phyloP scores from a whole-genome alignment of 2,113 vertebrate species.

The Ifrita kowaldi region DNA sequence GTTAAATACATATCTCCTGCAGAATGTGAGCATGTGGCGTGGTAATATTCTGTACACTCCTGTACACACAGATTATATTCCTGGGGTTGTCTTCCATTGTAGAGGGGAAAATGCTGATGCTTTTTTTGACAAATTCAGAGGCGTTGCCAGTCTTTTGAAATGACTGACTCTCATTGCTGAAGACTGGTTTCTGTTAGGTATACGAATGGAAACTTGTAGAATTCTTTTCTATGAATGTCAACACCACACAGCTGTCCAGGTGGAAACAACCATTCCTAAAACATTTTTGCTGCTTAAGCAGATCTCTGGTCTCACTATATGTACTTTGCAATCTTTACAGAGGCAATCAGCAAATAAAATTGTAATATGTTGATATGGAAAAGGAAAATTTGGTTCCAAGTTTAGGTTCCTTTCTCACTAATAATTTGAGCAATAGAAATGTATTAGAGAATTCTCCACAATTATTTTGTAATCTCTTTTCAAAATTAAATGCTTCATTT shows the following conservation, averaged over 20 bases:
- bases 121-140: not conserved
- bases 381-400: not conserved
- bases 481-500: not conserved
- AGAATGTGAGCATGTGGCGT: not conserved
- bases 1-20: not conserved
- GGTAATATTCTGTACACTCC: not conserved
- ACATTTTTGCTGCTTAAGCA: not conserved
- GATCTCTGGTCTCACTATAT: not conserved
- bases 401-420: not conserved
- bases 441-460: not conserved
- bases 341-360: not conserved
- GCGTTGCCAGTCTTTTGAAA: not conserved
- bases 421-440: not conserved
- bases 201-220: not conserved
- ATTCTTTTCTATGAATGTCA: not conserved
- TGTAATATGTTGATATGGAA: not conserved
- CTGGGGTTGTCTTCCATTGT: not conserved
- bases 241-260: not conserved
- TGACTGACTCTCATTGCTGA: not conserved
- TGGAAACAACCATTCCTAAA: not conserved
- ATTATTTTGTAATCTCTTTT: not conserved
- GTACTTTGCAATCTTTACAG: not conserved
- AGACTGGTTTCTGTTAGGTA: not conserved
- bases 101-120: not conserved
- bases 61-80: not conserved